Base-by-base conservation (phyloP, 2,888 invertebrate species). In the Mesorhabditis sp. region DNA sequence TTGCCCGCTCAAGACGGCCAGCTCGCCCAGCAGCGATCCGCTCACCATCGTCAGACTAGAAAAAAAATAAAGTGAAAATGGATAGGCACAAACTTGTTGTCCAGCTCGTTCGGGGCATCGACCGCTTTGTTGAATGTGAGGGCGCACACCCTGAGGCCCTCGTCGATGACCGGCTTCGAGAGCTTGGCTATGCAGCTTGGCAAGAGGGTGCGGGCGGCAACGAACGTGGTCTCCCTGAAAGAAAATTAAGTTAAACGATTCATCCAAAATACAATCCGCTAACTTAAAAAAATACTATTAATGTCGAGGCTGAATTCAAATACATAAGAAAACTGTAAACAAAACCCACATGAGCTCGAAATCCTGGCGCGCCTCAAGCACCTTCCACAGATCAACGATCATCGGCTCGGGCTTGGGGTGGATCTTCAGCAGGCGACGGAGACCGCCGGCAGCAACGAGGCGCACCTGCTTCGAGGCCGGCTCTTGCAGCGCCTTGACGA, bases 371-470 rank as follows among this genome's bases (percentile, higher is more conserved):
- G 90, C 90, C 86, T 92, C 92, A 70, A 95, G 90, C 62, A 92
- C 92, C 83, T 91, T 92, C 86, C 94, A 92, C 85, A 97, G 89
- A 86, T 98, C 97, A 13, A 91, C 90, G 87, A 96, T 94, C n/a
- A 97, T 89, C 6, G 95, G 93, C 89, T 97, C 97, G 0, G 95
- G 92, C 74, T 94, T 90, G 67, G 92, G 92, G 88, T 97, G 96
- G 78, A 97, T 95, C 43, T 89, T 72, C 50, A 78, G 62, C 45
- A 80, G 68, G 42, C 77, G 72, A 7, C 76, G 70, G 5, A 80
- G 67, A 1, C 76, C 77, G n/a, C 73, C 73, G 68, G 73, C 80
- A 44, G 78, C 78, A 0, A 76, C 75, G 43, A 80, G 67, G 28
- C 83, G 72, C 5, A 82, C 80, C 61, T 74, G 74, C 50, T 74